These are phyloP conservation scores for Pyrrhopygopsis socrates DNA, from an alignment of 2,888 invertebrate species.

Conservation along the genomic window DNA sequence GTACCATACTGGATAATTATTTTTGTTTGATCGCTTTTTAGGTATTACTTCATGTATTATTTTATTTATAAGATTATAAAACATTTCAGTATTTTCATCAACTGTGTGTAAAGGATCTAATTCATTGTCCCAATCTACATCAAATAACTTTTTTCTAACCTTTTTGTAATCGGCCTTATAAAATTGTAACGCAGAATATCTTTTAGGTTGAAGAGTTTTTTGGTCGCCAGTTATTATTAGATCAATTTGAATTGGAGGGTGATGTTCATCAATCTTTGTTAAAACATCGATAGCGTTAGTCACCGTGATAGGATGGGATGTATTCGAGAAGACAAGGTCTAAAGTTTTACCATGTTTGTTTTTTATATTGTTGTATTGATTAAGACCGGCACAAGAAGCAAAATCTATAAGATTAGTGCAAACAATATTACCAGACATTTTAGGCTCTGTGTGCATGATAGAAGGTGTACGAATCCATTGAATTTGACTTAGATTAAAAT, in stretches of 20 bases:
- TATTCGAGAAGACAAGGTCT: constrained; percentile 11
- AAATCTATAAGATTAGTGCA: not conserved
- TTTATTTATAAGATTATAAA: constrained; percentile 8
- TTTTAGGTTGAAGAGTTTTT: not conserved
- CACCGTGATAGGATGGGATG: not conserved
- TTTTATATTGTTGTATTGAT: not conserved
- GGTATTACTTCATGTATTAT: constrained; percentile 22
- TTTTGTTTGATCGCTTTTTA: not conserved
- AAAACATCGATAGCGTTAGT: not conserved
- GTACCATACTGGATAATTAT: constrained; percentile 24
- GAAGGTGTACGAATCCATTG: not conserved
- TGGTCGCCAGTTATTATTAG: not conserved
- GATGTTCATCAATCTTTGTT: not conserved
- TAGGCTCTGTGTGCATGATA: not conserved
- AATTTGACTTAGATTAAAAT: constrained; percentile 19
- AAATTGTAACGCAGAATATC: not conserved
- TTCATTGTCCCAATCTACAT: not conserved
- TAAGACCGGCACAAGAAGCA: not conserved
- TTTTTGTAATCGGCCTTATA: constrained; percentile 1
- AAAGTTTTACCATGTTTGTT: constrained; percentile 3
- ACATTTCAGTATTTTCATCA: constrained; percentile 6
- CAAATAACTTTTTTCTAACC: not conserved
- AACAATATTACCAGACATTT: not conserved
- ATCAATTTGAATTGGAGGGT: not conserved
- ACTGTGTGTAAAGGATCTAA: not conserved